Evolutionary conservation across 2,888 invertebrate species (phyloP).

Genomic region (Marronus borbonicus): DNA sequence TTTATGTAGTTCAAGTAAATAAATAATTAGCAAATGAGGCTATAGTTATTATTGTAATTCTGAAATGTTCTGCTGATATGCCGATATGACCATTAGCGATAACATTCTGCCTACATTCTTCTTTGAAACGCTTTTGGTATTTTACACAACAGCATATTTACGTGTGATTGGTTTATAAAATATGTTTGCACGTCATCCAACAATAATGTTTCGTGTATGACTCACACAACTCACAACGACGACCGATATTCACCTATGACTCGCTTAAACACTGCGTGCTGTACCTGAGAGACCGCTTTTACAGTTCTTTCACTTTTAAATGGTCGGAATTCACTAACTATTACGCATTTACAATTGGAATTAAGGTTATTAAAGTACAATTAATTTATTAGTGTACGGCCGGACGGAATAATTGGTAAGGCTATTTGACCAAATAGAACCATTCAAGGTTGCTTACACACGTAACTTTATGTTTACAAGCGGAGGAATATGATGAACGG

Average conservation of each 20-base stretch:
- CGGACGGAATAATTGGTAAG: conserved; percentile 1
- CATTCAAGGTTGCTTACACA: conserved; percentile 13
- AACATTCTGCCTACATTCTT: not conserved
- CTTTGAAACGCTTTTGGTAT: not conserved
- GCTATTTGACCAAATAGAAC: conserved; percentile 22
- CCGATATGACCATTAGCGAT: too few relatives aligned
- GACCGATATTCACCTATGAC: conserved; percentile 23
- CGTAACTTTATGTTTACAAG: conserved; percentile 15
- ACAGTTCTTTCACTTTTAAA: conserved; percentile 1
- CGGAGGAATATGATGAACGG: not conserved
- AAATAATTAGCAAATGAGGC: too few relatives aligned
- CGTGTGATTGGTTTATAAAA: conserved; percentile 28
- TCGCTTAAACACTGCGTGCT: conserved; percentile 7
- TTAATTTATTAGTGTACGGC: conserved; percentile 21
- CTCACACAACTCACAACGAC: conserved; percentile 25
- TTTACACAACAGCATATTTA: conserved; percentile 3
- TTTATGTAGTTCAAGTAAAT: too few relatives aligned
- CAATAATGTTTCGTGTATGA: conserved; percentile 26
- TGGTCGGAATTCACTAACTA: conserved; percentile 3
- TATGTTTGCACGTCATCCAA: conserved; percentile 34
- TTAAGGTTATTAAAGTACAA: conserved; percentile 9
- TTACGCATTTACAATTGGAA: conserved; percentile 8
- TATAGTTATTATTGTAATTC: too few relatives aligned
- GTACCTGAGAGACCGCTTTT: not conserved
- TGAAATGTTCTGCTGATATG: too few relatives aligned